Base-by-base conservation (phyloP, 2,113 vertebrate species). In the Panthera leo region DNA sequence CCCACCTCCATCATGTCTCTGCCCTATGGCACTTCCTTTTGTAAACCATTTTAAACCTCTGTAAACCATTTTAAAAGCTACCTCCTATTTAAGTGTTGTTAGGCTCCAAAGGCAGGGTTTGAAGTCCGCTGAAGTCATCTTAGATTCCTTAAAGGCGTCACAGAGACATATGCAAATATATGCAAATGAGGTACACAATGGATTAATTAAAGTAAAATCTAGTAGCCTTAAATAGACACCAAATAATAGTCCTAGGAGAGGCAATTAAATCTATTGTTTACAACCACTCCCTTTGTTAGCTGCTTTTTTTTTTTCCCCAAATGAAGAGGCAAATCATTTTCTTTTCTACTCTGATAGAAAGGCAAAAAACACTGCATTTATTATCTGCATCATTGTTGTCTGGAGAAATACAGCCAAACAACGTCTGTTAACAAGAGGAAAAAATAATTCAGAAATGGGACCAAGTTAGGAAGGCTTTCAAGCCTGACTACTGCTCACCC, bases 231-330 rank as follows among this genome's bases (percentile, higher is more conserved):
- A 97, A 95, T 84, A 96, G 96, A 96, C 55, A 95, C 27, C 93
- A 97, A 96, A 95, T 91, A 97, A 97, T 45, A 90, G 91, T 93
- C 89, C 84, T 97, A 65, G 42, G 94, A 95, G 83, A 97, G 27
- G 34, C 85, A 96, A 97, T 97, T 98, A 96, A 95, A 93, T 97
- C 68, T 93, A 86, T 95, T 98, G 98, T 95, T 96, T 97, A 87
- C 85, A 89, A 91, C 94, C 73, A 92, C 25, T 91, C 31, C 25
- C 31, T 97, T 95, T 89, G 78, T 97, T 97, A 89, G 65, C 21
- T 79, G 78, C 80, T 65, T 78, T 94, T 96, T 71, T 89, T 45
- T 45, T 71, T 78, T 2, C 1, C 23, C 61, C 63, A 97, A 88
- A 94, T 97, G 73, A 91, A 97, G 71, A 96, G 31, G 39, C 39